Conservation (phyloP, 2,113 vertebrate species). For the Peromyscus maniculatus region DNA sequence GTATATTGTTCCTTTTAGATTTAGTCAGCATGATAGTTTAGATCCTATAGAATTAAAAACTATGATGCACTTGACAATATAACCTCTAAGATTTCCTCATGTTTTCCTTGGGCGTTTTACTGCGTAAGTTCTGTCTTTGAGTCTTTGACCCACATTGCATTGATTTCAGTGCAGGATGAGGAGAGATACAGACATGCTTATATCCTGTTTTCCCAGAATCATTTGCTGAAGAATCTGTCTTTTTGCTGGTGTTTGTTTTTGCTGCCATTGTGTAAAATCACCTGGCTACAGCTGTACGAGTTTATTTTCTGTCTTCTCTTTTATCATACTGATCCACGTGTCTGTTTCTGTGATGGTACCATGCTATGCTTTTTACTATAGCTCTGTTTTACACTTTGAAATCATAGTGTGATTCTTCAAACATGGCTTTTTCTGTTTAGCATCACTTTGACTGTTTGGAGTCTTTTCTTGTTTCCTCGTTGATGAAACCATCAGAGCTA, state of each 20-base stretch:
- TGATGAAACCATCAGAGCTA: neutral
- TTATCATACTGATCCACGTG: neutral
- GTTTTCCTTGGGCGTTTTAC: neutral
- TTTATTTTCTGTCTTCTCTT: neutral
- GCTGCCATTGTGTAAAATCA: neutral
- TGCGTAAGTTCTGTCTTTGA: no score
- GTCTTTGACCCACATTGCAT: neutral
- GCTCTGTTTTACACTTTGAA: neutral
- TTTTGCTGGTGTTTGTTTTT: neutral
- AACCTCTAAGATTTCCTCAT: neutral
- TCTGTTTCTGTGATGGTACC: neutral
- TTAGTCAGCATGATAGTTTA: conserved; percentile 14
- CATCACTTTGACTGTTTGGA: neutral
- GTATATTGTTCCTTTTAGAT: neutral
- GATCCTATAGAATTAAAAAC: neutral
- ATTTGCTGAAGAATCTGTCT: neutral
- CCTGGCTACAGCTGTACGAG: neutral
- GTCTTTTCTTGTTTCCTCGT: neutral
- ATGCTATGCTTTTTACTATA: neutral
- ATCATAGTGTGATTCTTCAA: neutral
- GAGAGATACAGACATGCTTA: neutral
- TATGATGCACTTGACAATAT: neutral
- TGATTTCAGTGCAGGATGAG: neutral
- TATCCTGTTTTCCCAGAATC: neutral
- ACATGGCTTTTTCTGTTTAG: neutral